Percentiles rank a stretch among this genome's conserved stretches.
Evolutionary conservation across 2,113 vertebrate species (phyloP).

Genomic region (Oophaga pumilio): DNA sequence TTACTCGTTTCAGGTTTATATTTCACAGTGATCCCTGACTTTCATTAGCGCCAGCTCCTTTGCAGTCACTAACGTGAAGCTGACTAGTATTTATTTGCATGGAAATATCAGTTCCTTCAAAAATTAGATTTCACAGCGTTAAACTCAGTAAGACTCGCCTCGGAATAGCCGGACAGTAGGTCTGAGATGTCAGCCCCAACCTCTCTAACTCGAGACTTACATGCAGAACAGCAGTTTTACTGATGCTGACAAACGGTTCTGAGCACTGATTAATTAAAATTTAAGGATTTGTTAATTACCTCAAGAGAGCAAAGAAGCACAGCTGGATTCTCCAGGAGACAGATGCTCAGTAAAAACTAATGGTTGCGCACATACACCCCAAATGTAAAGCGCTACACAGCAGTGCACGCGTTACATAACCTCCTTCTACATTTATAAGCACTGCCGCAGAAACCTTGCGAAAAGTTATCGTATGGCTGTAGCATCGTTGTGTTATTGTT

Average conservation of each 20-base stretch:
- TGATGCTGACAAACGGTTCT: not conserved
- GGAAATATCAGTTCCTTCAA: not conserved
- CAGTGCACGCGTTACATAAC: not conserved
- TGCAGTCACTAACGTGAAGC: not conserved
- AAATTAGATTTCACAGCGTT: not conserved
- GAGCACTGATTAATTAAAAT: not conserved
- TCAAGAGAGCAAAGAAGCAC: not conserved
- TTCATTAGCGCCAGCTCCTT: not conserved
- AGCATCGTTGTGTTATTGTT: not conserved
- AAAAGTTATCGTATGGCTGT: not conserved
- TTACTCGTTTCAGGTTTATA: not conserved
- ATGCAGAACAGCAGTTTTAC: not conserved
- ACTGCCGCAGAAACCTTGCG: not conserved
- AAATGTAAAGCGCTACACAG: not conserved
- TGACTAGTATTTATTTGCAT: too few relatives aligned
- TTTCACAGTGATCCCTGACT: not conserved
- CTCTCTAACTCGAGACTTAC: not conserved
- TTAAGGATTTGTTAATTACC: conserved; percentile 1
- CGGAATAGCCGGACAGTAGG: not conserved
- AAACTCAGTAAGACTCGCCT: not conserved
- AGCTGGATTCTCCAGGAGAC: not conserved
- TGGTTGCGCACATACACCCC: not conserved
- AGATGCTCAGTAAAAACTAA: not conserved
- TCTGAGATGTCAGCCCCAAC: not conserved
- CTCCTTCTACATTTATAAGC: not conserved